Percentiles rank a stretch among this genome's conserved stretches.
phyloP scores from a whole-genome alignment of 1,140 invertebrate species.

The Hyposmocoma kahamanoa region DNA sequence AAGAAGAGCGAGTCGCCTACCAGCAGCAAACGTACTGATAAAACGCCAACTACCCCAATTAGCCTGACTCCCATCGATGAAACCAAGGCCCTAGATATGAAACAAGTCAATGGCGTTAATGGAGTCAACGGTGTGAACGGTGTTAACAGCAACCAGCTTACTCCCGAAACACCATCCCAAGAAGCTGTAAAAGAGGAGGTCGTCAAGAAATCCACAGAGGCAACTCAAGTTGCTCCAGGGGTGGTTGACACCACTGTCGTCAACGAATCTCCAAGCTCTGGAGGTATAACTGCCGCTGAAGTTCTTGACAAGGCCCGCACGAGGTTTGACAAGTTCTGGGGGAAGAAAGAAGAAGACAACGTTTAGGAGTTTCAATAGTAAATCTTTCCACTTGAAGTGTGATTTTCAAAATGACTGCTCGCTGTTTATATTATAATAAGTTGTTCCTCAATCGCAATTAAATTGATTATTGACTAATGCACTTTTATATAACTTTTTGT shows the following conservation, averaged over 20 bases:
- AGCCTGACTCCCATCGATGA: constrained; percentile 71
- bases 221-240: constrained; percentile 62
- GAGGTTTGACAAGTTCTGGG: constrained; percentile 92
- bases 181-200: constrained; percentile 51
- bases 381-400: constrained; percentile 33
- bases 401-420: background rate
- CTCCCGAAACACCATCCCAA: constrained; percentile 55
- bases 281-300: constrained; percentile 77
- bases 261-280: constrained; percentile 41
- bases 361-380: constrained; percentile 45
- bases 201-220: constrained; percentile 63
- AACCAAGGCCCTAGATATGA: constrained; percentile 65
- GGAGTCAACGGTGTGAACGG: constrained; percentile 36
- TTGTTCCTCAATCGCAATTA: background rate
- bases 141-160: constrained; percentile 56
- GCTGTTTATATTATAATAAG: background rate
- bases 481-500: background rate
- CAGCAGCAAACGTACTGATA: constrained; percentile 64
- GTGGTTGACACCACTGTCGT: constrained; percentile 67
- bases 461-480: background rate
- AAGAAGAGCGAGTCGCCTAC: constrained; percentile 69
- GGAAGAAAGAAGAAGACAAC: constrained; percentile 69
- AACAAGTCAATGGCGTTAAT: constrained; percentile 59
- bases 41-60: constrained; percentile 67
- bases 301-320: constrained; percentile 87